Evolutionary conservation across 2,797 vertebrate genomes (phyloP).

Genomic region (Gouania willdenowi): DNA sequence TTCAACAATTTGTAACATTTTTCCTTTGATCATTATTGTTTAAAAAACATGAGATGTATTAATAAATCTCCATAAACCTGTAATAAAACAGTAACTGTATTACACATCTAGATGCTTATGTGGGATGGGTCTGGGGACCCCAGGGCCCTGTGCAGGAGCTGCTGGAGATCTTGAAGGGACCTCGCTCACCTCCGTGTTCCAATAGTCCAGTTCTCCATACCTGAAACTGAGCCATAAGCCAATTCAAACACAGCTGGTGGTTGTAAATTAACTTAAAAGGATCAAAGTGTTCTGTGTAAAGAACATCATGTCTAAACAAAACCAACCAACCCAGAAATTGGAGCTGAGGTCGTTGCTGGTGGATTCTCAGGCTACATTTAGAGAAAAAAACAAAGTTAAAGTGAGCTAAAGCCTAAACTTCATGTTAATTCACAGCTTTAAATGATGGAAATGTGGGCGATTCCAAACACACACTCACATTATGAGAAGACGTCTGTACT

Average conservation of each 20-base stretch:
- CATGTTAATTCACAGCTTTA: no score
- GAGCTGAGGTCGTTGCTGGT: slow-evolving; percentile 1
- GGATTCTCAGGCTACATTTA: slow-evolving; percentile 41
- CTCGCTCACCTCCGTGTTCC: slow-evolving; percentile 3
- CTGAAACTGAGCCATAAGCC: slow-evolving; percentile 36
- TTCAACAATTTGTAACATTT: no score
- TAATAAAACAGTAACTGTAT: no score
- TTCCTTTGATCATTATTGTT: no score
- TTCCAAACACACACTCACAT: no score
- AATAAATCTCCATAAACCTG: no score
- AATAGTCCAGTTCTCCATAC: slow-evolving; percentile 56
- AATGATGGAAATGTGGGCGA: no score
- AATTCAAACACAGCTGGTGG: slow-evolving; percentile 8
- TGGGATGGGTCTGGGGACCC: slow-evolving; percentile 68
- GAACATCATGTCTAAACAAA: neutral
- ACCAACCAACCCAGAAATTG: slow-evolving; percentile 48
- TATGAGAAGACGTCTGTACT: no score
- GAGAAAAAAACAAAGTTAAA: neutral
- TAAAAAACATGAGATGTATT: no score
- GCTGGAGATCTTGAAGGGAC: neutral
- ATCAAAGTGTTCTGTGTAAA: no score
- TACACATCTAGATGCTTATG: no score
- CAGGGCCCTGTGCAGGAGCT: slow-evolving; percentile 63
- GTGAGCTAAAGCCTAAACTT: neutral
- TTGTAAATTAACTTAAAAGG: no score